phyloP scores from a whole-genome alignment of 2,888 invertebrate genomes.

The Blastobasis lacticolella region DNA sequence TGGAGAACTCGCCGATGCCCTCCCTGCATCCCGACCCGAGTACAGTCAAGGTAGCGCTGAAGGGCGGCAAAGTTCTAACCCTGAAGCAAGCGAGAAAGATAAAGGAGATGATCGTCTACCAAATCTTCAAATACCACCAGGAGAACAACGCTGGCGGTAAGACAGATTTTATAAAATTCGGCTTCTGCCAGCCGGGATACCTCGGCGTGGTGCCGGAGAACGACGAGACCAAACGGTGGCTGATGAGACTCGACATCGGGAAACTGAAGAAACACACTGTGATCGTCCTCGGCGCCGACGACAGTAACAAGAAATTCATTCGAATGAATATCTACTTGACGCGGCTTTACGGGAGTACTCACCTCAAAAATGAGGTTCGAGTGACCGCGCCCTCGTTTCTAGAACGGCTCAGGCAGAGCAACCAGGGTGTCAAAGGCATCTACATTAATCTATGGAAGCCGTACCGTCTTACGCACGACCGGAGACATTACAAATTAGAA shows the following conservation, averaged over 20 bases:
- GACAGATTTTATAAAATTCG: constrained; percentile 53
- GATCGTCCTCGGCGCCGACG: constrained; percentile 36
- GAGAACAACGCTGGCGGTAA: constrained; percentile 22
- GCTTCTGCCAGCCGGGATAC: constrained; percentile 41
- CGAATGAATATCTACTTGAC: too few species aligned
- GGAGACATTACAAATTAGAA: background rate
- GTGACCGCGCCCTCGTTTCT: constrained; percentile 22
- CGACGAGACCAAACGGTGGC: constrained; percentile 44
- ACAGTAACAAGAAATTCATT: constrained; percentile 16
- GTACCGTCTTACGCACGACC: constrained; percentile 1
- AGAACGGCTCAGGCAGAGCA: constrained; percentile 41
- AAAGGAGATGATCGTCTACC: constrained; percentile 46
- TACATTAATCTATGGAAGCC: constrained; percentile 50
- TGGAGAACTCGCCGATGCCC: constrained; percentile 39
- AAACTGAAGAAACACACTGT: constrained; percentile 33
- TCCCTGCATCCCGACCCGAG: constrained; percentile 30
- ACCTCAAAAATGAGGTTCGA: constrained; percentile 31
- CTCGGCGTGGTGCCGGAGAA: constrained; percentile 53
- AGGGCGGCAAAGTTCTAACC: constrained; percentile 36
- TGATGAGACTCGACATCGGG: constrained; percentile 38
- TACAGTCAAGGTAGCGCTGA: constrained; percentile 41
- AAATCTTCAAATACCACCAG: constrained; percentile 46
- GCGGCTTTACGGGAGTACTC: constrained; percentile 8
- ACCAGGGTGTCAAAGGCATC: constrained; percentile 46
- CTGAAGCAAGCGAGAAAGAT: constrained; percentile 42